A percentile compares a stretch with the other conserved stretches of the same genome.
phyloP scores from a whole-genome alignment of 2,797 vertebrate genomes.

The Micropoecilia bifurca region DNA sequence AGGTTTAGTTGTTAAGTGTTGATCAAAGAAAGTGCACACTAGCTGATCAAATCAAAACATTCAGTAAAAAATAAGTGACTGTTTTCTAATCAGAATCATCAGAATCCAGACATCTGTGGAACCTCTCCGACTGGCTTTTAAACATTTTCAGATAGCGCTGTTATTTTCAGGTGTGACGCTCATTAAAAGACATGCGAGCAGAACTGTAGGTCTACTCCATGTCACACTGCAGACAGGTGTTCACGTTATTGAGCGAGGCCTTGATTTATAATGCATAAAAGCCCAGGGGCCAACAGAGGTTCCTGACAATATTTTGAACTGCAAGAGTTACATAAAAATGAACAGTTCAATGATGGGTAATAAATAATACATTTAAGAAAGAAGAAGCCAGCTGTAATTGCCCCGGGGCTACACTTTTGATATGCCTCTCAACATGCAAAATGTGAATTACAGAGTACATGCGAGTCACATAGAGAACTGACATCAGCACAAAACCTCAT shows the following conservation, averaged over 20 bases:
- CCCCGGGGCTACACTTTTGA: background rate
- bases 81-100: background rate
- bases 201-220: background rate
- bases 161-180: background rate
- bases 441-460: constrained; percentile 4
- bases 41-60: background rate
- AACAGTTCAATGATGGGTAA: background rate
- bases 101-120: background rate
- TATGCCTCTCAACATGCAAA: background rate
- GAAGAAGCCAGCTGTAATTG: background rate
- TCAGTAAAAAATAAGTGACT: background rate
- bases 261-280: background rate
- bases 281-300: background rate
- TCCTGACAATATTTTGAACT: background rate
- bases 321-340: background rate
- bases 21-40: background rate
- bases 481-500: background rate
- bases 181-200: background rate
- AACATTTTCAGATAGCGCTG: background rate
- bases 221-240: background rate
- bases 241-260: background rate
- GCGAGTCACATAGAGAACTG: background rate
- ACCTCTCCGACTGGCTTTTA: background rate
- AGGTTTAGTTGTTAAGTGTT: background rate
- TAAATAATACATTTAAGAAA: constrained; percentile 1